phyloP scores from a whole-genome alignment of 2,113 vertebrate genomes.

The Astur gentilis region DNA sequence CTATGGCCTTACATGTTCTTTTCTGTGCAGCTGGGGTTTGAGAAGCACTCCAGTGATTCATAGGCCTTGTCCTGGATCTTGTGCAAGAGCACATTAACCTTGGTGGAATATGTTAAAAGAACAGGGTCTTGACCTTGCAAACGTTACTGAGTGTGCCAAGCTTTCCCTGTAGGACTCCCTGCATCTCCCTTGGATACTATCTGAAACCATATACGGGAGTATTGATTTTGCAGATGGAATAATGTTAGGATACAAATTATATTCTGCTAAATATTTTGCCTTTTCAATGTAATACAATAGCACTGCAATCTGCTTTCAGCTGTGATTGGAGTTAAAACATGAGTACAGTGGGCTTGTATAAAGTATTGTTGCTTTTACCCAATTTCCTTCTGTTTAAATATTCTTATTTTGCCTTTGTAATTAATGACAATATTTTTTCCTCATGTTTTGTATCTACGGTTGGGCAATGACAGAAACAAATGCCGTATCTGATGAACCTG shows the following conservation, averaged over 20 bases:
- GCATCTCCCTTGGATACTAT: background rate
- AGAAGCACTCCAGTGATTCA: background rate
- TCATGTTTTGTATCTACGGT: background rate
- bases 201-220: background rate
- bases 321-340: background rate
- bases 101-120: background rate
- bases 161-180: background rate
- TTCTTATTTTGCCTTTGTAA: constrained; percentile 11
- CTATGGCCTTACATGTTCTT: background rate
- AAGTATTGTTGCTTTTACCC: background rate
- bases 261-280: background rate
- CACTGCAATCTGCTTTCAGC: background rate
- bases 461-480: constrained; percentile 28
- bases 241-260: background rate
- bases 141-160: background rate
- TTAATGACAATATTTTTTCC: constrained; percentile 21
- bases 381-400: background rate
- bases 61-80: background rate
- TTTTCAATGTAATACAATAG: background rate
- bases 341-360: background rate
- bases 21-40: background rate
- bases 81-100: background rate
- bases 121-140: background rate
- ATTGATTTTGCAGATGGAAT: background rate
- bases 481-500: constrained; percentile 40